Base-by-base conservation (phyloP, 2,888 invertebrate species). In the Carterocephalus palaemon region DNA sequence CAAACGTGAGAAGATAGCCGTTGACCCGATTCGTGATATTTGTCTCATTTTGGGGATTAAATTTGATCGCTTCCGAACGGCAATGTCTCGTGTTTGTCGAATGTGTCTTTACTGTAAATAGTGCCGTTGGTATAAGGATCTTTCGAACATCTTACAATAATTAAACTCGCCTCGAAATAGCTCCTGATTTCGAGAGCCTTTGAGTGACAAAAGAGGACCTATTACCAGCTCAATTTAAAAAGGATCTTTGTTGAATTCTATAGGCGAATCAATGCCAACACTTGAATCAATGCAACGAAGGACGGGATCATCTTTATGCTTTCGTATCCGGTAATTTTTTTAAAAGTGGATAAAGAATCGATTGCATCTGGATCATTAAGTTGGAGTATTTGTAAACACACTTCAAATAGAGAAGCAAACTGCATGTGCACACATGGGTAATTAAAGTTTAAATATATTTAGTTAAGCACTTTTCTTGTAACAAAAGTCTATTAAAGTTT, bases 1-100 rank as follows among this genome's bases (percentile, higher is more conserved):
- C 82, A 84, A 83, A 83, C 85, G 84, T 85, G 85, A 83, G 84
- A 86, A 85, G 82, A 82, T 80, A 78, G 79, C 75, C 75, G 74
- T 70, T 81, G 84, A 83, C 83, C 83, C 75, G 73, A 76, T 78
- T 84, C 86, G 86, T 86, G 86, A 83, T 80, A 75, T 80, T 84
- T 80, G 79, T 72, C 76, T 75, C 83, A 79, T 80, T 84, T 80
- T 58, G 67, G 64, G 75, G 86, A 85, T 86, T 83, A 85, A 73
- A 76, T 75, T 67, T 72, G 81, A 80, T 80, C 75, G 70, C 67
- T 69, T 67, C 67, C 64, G 74, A 76, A 75, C 75, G 65, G 54
- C 67, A 70, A 59, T 64, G 72, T 72, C 76, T 80, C 72, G 70
- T 73, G 78, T 77, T 78, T 82, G 78, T 76, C 65, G 73, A 74